Evolutionary conservation across 1,140 invertebrate species (phyloP), one percentile per base, ranked within the genome.

Genomic region (Paraescarpia echinospica): DNA sequence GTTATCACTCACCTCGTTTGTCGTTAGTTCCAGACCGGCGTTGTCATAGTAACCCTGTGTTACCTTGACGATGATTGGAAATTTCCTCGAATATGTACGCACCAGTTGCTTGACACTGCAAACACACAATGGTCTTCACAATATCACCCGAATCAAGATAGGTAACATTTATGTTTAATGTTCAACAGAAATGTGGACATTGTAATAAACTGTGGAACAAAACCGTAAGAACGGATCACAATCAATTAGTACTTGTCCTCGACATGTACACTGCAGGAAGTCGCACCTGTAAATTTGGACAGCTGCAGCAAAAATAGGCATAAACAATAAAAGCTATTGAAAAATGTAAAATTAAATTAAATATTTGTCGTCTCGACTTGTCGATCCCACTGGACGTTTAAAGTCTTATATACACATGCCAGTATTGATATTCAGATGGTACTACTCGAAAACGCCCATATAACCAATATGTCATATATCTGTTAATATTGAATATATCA

Each of bases 31-130:
- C 77, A 90, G 18, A 33, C 34, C 92, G 92, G 12, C 35, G 77
- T 92, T 59, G 35, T 35, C 51, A 35, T 92, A 90, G 92, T 92
- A 89, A 89, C 92, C 92, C 89, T 92, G n/a, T 14, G 34, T 59
- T 22, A 92, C 33, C 89, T 90, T 92, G 77, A 90, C 89, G 89
- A 92, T 92, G 92, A 92, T 35, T 89, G 92, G 92, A n/a, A 92
- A 48, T 48, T 35, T 34, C 14, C 88, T 89, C 88, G 35, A 34
- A 59, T 48, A 90, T 35, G 35, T 33, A 12, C 90, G 35, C 88
- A 59, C 89, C 22, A 92, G 92, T 12, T 92, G 89, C 59, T 22
- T 33, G 33, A 92, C 89, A 34, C 34, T 41, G 41, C 90, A 90
- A 33, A 90, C 89, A 77, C 1, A 27, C 0, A 77, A 22, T 5